These are phyloP conservation scores for Rhynchophorus ferrugineus DNA, from an alignment of 1,140 invertebrate species.

Conservation along the genomic window DNA sequence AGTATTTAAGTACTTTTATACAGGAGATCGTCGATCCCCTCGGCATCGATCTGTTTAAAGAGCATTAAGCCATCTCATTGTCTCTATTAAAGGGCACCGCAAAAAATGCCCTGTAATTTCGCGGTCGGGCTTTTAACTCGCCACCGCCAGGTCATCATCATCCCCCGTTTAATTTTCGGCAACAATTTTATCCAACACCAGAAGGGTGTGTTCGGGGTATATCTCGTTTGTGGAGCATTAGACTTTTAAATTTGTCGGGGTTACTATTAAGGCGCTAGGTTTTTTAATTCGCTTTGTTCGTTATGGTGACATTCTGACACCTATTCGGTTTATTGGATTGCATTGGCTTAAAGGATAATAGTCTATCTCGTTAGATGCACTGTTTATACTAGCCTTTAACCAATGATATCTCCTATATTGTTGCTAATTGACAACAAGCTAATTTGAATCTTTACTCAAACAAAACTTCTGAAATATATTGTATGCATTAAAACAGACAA, in stretches of 20 bases:
- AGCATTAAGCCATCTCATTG: slow-evolving; percentile 21
- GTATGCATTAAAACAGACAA: too few species aligned
- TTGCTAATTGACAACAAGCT: too few species aligned
- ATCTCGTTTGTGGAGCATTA: slow-evolving; percentile 9
- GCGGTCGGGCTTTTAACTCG: slow-evolving; percentile 22
- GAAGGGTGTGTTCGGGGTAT: slow-evolving; percentile 18
- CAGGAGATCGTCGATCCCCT: neutral
- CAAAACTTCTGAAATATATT: too few species aligned
- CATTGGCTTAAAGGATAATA: too few species aligned
- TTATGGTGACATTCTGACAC: neutral
- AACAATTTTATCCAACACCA: slow-evolving; percentile 22
- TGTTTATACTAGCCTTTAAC: too few species aligned
- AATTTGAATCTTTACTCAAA: too few species aligned
- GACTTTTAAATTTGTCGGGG: neutral
- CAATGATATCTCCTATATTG: too few species aligned
- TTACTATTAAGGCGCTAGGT: neutral
- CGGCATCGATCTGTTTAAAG: slow-evolving; percentile 11
- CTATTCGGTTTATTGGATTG: too few species aligned
- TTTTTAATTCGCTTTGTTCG: neutral
- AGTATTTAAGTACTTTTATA: slow-evolving; percentile 49
- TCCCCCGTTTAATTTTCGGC: slow-evolving; percentile 13
- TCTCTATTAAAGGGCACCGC: slow-evolving; percentile 17
- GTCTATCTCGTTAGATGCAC: too few species aligned
- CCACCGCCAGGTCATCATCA: slow-evolving; percentile 1
- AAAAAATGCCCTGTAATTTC: slow-evolving; percentile 23